Conservation (phyloP, 2,888 invertebrate genomes). For the Cosmorhoe ocellata region DNA sequence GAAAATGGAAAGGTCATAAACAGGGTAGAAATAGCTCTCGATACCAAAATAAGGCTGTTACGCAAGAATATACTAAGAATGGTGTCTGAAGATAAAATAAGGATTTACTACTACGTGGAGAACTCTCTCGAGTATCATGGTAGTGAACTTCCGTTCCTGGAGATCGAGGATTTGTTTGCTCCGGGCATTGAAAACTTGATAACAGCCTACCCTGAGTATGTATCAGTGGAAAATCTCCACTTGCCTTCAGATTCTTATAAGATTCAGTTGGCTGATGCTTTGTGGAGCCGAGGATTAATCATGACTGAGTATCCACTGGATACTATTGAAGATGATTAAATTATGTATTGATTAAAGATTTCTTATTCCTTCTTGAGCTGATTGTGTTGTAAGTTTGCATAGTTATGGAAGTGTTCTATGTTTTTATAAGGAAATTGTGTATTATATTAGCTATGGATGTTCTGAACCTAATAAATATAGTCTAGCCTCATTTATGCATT, state of each 20-base stretch:
- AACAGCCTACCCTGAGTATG: constrained; percentile 88
- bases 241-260: constrained; percentile 84
- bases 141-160: constrained; percentile 86
- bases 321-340: constrained; percentile 67
- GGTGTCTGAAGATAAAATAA: constrained; percentile 84
- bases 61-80: constrained; percentile 83
- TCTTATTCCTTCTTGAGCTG: too few species aligned
- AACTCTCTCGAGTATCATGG: constrained; percentile 94
- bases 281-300: constrained; percentile 93
- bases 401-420: too few species aligned
- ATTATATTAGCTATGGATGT: too few species aligned
- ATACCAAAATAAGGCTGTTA: constrained; percentile 83
- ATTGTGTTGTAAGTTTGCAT: too few species aligned
- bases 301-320: constrained; percentile 86
- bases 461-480: too few species aligned
- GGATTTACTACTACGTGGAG: constrained; percentile 91
- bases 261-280: constrained; percentile 84
- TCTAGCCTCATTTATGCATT: too few species aligned
- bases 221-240: constrained; percentile 87
- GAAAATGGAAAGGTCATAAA: constrained; percentile 84
- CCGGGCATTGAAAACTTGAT: constrained; percentile 88
- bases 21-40: constrained; percentile 85
- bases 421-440: too few species aligned
- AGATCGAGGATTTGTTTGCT: constrained; percentile 86
- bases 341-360: constrained; percentile 5